These are phyloP conservation scores for Acanthurus tractus DNA, from an alignment of 2,797 vertebrate species.

Conservation along the genomic window DNA sequence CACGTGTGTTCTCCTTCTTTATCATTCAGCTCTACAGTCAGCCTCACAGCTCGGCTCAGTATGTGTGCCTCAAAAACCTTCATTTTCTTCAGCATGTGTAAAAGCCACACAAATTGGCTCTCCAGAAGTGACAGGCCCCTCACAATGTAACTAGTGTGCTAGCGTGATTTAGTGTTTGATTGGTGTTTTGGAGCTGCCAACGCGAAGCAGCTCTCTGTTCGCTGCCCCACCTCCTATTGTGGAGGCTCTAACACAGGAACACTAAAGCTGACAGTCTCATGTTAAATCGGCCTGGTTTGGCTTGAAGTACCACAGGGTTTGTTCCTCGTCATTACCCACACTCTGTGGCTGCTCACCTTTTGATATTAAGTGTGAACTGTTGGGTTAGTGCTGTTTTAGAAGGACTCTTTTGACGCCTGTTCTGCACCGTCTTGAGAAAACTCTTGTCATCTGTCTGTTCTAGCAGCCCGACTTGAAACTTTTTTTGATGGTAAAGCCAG, in stretches of 20 bases:
- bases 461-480: slow-evolving; percentile 14
- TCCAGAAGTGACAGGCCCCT: slow-evolving; percentile 59
- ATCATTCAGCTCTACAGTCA: slow-evolving; percentile 44
- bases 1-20: slow-evolving; percentile 33
- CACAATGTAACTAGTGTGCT: slow-evolving; percentile 51
- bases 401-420: slow-evolving; percentile 20
- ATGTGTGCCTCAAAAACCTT: slow-evolving; percentile 34
- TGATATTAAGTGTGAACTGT: slow-evolving; percentile 30
- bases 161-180: slow-evolving; percentile 63
- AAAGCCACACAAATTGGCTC: slow-evolving; percentile 64
- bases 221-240: slow-evolving; percentile 59
- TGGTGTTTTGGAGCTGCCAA: slow-evolving; percentile 58
- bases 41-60: slow-evolving; percentile 33
- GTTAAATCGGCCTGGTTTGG: slow-evolving; percentile 52
- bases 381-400: slow-evolving; percentile 38
- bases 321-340: slow-evolving; percentile 21
- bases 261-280: slow-evolving; percentile 73
- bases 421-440: slow-evolving; percentile 44
- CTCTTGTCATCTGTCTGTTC: slow-evolving; percentile 17
- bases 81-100: slow-evolving; percentile 49
- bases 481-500: slow-evolving; percentile 7
- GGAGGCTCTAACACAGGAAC: slow-evolving; percentile 76
- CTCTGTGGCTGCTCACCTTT: slow-evolving; percentile 22
- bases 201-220: slow-evolving; percentile 56
- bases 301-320: slow-evolving; percentile 14